These are phyloP conservation scores for Ptychodera flava DNA, from an alignment of 35 echinoderm and acorn worm genomes.

Conservation along the genomic window DNA sequence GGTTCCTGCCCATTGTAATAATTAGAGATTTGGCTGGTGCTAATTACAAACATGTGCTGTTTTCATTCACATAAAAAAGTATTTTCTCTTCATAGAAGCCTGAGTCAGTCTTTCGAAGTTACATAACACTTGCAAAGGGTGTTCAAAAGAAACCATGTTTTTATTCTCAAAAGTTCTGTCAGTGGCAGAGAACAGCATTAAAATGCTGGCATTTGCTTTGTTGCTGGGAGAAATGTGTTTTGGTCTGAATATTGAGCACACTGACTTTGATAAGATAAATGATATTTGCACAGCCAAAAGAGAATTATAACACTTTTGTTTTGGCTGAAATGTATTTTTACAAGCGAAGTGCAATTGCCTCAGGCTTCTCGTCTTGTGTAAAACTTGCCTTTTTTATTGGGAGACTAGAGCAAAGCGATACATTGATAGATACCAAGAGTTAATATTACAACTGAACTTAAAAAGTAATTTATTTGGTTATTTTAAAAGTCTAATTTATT, in stretches of 20 bases:
- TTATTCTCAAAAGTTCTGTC: too few relatives aligned
- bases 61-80: neutral
- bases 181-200: too few relatives aligned
- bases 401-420: neutral
- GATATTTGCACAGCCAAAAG: too few relatives aligned
- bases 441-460: neutral
- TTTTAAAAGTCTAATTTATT: neutral
- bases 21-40: neutral
- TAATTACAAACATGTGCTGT: neutral
- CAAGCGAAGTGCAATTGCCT: neutral
- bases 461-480: conserved; percentile 2
- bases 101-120: too few relatives aligned
- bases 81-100: neutral
- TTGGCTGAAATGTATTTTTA: neutral
- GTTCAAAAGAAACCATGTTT: too few relatives aligned
- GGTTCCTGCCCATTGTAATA: neutral
- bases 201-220: too few relatives aligned
- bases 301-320: too few relatives aligned
- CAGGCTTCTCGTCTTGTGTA: neutral
- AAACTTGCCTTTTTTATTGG: neutral
- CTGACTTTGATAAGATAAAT: too few relatives aligned
- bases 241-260: too few relatives aligned
- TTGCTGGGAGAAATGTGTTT: too few relatives aligned
- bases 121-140: too few relatives aligned
- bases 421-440: neutral